phyloP scores from a whole-genome alignment of 2,888 invertebrate genomes.

The Apotomis capreana region DNA sequence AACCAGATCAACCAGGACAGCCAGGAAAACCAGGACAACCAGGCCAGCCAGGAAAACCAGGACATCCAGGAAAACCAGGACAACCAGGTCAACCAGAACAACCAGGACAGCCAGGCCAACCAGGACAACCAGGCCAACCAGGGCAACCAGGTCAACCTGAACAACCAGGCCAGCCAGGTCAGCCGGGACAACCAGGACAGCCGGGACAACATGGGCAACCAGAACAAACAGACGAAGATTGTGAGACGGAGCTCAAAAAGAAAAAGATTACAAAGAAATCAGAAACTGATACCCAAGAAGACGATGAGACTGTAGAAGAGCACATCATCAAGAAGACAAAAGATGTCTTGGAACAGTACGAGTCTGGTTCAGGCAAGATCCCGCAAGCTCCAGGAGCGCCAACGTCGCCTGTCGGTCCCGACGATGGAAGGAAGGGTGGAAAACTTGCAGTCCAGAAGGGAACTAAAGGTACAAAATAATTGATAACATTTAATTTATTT shows the following conservation, averaged over 20 bases:
- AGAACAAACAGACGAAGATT: conserved; percentile 13
- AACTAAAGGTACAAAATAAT: conserved; percentile 46
- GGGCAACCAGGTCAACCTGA: too few relatives aligned
- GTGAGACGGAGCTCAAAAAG: not conserved
- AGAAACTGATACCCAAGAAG: not conserved
- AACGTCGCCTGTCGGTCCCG: not conserved
- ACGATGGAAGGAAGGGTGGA: conserved; percentile 48
- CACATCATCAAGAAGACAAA: conserved; percentile 6
- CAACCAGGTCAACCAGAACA: not conserved
- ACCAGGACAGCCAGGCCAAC: not conserved
- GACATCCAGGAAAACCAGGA: not conserved
- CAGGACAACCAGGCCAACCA: not conserved
- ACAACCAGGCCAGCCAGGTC: not conserved
- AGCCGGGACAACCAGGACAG: not conserved
- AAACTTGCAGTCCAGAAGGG: conserved; percentile 53
- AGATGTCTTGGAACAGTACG: not conserved
- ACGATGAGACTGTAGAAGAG: not conserved
- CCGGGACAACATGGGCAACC: not conserved
- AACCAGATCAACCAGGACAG: too few relatives aligned
- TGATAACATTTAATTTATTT: too few relatives aligned
- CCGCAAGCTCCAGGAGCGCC: conserved; percentile 28
- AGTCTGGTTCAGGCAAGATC: conserved; percentile 8
- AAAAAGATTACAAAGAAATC: conserved; percentile 3
- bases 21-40: too few relatives aligned
- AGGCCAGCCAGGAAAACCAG: too few relatives aligned